phyloP scores from a whole-genome alignment of 2,113 vertebrate genomes.

The Phasianus colchicus region DNA sequence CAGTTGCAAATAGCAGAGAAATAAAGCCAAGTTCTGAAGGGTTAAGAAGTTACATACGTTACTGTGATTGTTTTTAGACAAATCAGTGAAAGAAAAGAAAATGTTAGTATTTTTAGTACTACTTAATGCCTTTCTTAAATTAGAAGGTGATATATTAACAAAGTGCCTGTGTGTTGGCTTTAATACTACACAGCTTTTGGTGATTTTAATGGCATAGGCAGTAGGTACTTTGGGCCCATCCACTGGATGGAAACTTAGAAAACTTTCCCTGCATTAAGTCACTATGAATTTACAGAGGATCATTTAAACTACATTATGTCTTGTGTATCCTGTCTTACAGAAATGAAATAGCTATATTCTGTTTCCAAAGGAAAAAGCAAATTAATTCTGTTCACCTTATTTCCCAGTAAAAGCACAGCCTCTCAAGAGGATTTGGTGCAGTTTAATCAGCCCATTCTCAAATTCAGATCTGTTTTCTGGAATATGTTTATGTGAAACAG shows the following conservation, averaged over 20 bases:
- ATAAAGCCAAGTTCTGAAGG: not conserved
- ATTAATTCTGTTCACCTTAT: not conserved
- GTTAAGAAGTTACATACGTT: not conserved
- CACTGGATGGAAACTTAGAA: not conserved
- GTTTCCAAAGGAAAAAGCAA: not conserved
- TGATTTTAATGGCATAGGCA: not conserved
- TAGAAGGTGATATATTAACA: not conserved
- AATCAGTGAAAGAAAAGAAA: not conserved
- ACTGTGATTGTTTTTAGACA: not conserved
- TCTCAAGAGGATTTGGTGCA: not conserved
- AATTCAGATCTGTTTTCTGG: not conserved
- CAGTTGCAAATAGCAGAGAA: not conserved
- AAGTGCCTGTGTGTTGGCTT: not conserved
- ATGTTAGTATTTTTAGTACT: not conserved
- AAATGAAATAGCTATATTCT: not conserved
- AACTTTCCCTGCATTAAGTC: not conserved
- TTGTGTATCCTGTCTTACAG: not conserved
- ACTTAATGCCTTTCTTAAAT: not conserved
- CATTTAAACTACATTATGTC: not conserved
- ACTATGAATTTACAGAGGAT: not conserved
- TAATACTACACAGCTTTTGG: not conserved
- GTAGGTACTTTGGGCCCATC: not conserved
- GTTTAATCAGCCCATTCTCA: not conserved
- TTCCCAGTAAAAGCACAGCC: not conserved
- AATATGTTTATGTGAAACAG: not conserved